Base-by-base conservation (phyloP, 1,140 invertebrate species). In the Lepidurus arcticus region DNA sequence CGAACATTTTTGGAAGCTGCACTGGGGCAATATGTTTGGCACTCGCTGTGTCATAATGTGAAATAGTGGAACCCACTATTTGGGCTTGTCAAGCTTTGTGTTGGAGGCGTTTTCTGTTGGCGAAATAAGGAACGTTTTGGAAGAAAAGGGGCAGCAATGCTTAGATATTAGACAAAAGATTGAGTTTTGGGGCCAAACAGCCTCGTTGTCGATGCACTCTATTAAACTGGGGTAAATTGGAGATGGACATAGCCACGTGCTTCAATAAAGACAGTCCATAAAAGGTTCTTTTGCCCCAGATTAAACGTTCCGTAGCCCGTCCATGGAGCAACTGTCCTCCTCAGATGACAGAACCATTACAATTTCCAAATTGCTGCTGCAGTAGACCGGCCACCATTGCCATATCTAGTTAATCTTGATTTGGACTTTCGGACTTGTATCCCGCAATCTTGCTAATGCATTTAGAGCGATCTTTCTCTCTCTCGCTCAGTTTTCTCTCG, bases 291-390 rank as follows among this genome's bases (percentile, higher is more conserved):
- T 21, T 65, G 53, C 53, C 13, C 16, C 8, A 65, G 53, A 65
- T 65, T 65, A 65, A 65, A 65, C 53, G 53, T 65, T 65, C 53
- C 8, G 7, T 65, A 65, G 53, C 53, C 53, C 53, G 21, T n/a
- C 53, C 53, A 65, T 21, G 13, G 53, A 21, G 53, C 53, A 65
- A 65, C 53, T 65, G 53, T 65, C 53, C 53, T 65, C 8, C 53
- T 65, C 53, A 65, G 53, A 65, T 65, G 53, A 65, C 53, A 65
- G 21, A 65, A 65, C 53, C 53, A 65, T 65, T 65, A 65, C 53
- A 65, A 65, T 65, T 65, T 65, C 53, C 53, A 65, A 65, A 65
- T 65, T 65, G 53, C 53, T 65, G n/a, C 53, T 65, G 21, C 53
- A 21, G 53, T n/a, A 13, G 53, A n/a, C 16, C 53, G 6, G 16